Percentiles rank a stretch among this genome's conserved stretches.
Conservation (phyloP, 2,888 invertebrate genomes). For the Chromoteleia sp. region DNA sequence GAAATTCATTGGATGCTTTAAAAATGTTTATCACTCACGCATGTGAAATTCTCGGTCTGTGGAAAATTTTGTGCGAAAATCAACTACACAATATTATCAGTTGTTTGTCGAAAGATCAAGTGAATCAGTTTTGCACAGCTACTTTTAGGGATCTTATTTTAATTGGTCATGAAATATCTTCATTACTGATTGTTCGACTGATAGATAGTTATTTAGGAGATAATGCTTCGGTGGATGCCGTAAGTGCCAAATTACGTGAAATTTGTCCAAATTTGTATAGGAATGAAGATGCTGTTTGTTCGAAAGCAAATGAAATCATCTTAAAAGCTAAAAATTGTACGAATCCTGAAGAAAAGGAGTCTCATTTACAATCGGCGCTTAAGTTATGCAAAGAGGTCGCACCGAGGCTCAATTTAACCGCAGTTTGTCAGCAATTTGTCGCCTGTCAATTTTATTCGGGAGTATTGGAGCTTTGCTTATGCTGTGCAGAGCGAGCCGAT, state of each 20-base stretch:
- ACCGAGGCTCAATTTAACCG: conserved; percentile 92
- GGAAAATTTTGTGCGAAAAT: conserved; percentile 97
- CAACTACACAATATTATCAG: conserved; percentile 93
- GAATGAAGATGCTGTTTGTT: conserved; percentile 97
- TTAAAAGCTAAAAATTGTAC: conserved; percentile 91
- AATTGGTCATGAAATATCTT: conserved; percentile 91
- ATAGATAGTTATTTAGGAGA: conserved; percentile 97
- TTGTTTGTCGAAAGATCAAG: conserved; percentile 88
- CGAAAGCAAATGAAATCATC: conserved; percentile 96
- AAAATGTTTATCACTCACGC: conserved; percentile 91
- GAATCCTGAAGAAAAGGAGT: conserved; percentile 91
- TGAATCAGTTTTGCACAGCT: conserved; percentile 86
- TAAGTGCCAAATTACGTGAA: conserved; percentile 94
- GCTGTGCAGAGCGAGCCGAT: conserved; percentile 94
- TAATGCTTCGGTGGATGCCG: conserved; percentile 96
- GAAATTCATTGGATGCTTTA: conserved; percentile 91
- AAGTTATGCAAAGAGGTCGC: conserved; percentile 94
- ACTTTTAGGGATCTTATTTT: conserved; percentile 91
- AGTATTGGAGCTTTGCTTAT: conserved; percentile 94
- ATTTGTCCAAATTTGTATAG: conserved; percentile 97
- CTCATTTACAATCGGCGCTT: conserved; percentile 91
- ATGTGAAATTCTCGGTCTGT: conserved; percentile 95
- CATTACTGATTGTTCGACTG: conserved; percentile 92
- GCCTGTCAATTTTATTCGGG: conserved; percentile 93
- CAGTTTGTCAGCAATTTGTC: conserved; percentile 94